These are phyloP conservation scores for Timema podura DNA, from an alignment of 2,888 invertebrate species.

Conservation along the genomic window DNA sequence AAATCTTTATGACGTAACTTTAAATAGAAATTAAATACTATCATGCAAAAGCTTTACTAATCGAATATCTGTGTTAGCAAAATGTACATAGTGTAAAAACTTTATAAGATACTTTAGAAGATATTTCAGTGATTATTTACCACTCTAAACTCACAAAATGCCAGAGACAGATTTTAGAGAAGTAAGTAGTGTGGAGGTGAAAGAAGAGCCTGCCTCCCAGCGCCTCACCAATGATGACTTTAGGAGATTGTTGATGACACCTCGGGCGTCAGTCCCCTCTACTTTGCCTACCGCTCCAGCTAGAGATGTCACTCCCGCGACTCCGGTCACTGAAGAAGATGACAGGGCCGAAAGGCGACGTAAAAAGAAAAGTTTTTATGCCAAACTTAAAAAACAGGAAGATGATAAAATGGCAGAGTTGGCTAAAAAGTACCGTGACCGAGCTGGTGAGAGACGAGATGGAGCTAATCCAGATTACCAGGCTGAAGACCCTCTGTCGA, in stretches of 20 bases:
- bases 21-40: no score
- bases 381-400: constrained; percentile 89
- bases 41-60: no score
- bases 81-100: no score
- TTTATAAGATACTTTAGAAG: no score
- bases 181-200: constrained; percentile 16
- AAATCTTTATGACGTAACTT: no score
- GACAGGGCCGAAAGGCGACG: constrained; percentile 79
- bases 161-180: constrained; percentile 22
- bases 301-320: constrained; percentile 35
- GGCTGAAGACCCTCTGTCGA: constrained; percentile 77
- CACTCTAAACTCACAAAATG: constrained; percentile 4
- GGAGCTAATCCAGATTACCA: constrained; percentile 78
- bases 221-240: constrained; percentile 96
- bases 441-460: constrained; percentile 86
- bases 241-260: constrained; percentile 92
- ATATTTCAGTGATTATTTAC: no score
- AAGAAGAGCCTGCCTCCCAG: constrained; percentile 43
- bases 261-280: constrained; percentile 67
- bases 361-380: constrained; percentile 94
- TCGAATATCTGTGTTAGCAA: no score
- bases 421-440: constrained; percentile 87
- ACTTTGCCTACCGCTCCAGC: constrained; percentile 39
- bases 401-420: constrained; percentile 92
- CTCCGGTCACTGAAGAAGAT: constrained; percentile 47